Evolutionary conservation across 2,888 invertebrate species (phyloP), one percentile per base, ranked within the genome.

Genomic region (Tanytarsus gracilentus): DNA sequence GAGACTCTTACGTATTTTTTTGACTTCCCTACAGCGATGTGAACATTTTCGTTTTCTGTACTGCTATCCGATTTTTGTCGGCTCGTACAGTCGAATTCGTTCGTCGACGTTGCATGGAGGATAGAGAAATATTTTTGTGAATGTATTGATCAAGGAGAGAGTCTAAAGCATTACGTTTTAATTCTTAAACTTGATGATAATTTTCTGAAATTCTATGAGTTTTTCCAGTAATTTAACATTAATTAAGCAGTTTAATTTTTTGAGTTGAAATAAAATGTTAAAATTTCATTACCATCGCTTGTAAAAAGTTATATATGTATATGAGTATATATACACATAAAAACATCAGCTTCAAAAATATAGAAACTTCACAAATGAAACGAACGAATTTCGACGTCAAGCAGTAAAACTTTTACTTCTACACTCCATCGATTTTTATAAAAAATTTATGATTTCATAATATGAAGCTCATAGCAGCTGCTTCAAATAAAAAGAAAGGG

Each of bases 321-420:
- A 51, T 50, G n/a, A n/a, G n/a, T n/a, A n/a, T n/a, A n/a, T n/a
- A n/a, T n/a, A n/a, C n/a, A n/a, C n/a, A 56, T 58, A 58, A 21
- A 58, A 58, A 48, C 55, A 27, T 48, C n/a, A n/a, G n/a, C n/a
- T n/a, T n/a, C n/a, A n/a, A n/a, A n/a, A n/a, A 58, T 48, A 58
- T 58, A 30, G 44, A 58, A 58, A 48, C 58, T 58, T 48, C 36
- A 56, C 55, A 55, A 55, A 55, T 25, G 55, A 55, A 55, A 39
- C 55, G 36, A 39, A 55, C 36, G 40, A 23, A 39, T 33, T 16
- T 23, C 40, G 27, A 56, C 55, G 55, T n/a, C 25, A 26, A 44
- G 27, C 44, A 21, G 6, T 11, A 44, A 44, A 21, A 44, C 7
- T 7, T 16, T 23, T 9, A 44, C 44, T 44, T 44, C 44, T 44